These are phyloP conservation scores for Phyllotreta cruciferae DNA, from an alignment of 2,888 invertebrate species.

Conservation along the genomic window DNA sequence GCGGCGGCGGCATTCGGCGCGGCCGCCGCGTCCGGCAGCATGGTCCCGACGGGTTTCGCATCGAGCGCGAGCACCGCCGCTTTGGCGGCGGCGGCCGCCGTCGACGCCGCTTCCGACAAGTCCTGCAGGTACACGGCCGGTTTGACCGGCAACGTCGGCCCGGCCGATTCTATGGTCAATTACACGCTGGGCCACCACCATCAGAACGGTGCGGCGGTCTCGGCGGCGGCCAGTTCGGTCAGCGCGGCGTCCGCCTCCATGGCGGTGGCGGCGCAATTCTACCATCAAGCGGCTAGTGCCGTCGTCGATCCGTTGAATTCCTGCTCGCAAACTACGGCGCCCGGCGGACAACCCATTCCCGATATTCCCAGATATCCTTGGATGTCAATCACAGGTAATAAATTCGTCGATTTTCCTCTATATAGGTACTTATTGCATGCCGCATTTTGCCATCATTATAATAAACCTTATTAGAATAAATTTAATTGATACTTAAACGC, in stretches of 20 bases:
- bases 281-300: conserved; percentile 83
- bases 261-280: conserved; percentile 79
- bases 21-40: conserved; percentile 72
- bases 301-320: conserved; percentile 83
- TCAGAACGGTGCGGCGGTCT: conserved; percentile 65
- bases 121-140: conserved; percentile 81
- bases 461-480: conserved; percentile 1
- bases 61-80: conserved; percentile 64
- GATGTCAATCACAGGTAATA: conserved; percentile 95
- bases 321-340: conserved; percentile 72
- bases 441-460: conserved; percentile 7
- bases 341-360: conserved; percentile 85
- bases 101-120: conserved; percentile 76
- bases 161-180: conserved; percentile 80
- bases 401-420: not conserved
- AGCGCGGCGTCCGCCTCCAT: conserved; percentile 76
- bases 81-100: conserved; percentile 71
- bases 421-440: not conserved
- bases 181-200: conserved; percentile 82
- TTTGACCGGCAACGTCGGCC: conserved; percentile 67
- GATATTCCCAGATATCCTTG: conserved; percentile 94
- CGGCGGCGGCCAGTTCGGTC: conserved; percentile 71
- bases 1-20: conserved; percentile 71
- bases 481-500: conserved; percentile 12
- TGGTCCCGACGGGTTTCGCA: conserved; percentile 68